Evolutionary conservation across 2,113 vertebrate species (phyloP), one percentile per base, ranked within the genome.

Genomic region (Guaruba guarouba): DNA sequence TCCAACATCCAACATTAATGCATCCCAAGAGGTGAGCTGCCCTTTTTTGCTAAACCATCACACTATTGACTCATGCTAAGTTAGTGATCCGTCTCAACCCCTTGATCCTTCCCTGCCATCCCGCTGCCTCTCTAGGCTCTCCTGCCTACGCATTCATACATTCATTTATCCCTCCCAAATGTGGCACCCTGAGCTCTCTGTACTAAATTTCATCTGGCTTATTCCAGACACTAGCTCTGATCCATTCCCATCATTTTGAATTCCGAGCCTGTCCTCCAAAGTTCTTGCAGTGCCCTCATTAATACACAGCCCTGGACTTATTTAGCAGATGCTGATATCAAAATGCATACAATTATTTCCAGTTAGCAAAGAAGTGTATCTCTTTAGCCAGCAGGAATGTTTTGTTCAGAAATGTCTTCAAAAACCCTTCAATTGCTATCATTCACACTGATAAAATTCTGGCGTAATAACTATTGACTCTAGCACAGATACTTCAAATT

Each of bases 31-130:
- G 95, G 89, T 84, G 89, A 91, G 83, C 93, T 96, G 95, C 96
- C 94, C 96, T 97, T 96, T 96, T 97, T 88, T 93, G 91, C 93
- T 93, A 93, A 96, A 92, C 91, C 93, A 95, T 95, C 93, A 55
- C 52, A 91, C 93, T 96, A 96, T 93, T 92, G 95, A 96, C 95
- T 95, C 95, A 89, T 92, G 92, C 94, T 94, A 97, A 95, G 94
- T 89, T 88, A 97, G 88, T 88, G 95, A 95, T 96, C 95, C 73
- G 28, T 96, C 95, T 95, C 91, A 96, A 81, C 83, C 61, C 92
- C 81, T 82, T 67, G 91, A 95, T 95, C 91, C 92, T 79, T 54
- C 55, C 70, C 93, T 95, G 90, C 91, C 81, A 87, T 85, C 86
- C 84, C 13, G 2, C 81, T 76, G 74, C 81, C 88, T 92, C 89